phyloP scores from a whole-genome alignment of 2,113 vertebrate genomes.

The Trochalopteron elliotii region DNA sequence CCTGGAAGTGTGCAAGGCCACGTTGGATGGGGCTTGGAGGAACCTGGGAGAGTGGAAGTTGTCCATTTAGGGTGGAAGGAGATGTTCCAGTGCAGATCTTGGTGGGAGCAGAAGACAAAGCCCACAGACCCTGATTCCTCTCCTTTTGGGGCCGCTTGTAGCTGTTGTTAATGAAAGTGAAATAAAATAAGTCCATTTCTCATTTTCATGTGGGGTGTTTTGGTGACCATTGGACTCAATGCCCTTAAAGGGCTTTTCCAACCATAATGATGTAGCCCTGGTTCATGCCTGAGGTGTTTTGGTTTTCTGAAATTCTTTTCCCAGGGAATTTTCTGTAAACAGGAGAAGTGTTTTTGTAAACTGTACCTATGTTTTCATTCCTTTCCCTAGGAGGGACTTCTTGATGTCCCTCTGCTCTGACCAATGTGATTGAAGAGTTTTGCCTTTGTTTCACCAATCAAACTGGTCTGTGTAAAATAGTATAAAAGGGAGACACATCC shows the following conservation, averaged over 20 bases:
- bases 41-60: neutral
- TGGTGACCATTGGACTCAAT: fast-evolving
- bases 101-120: neutral
- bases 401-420: too few relatives aligned
- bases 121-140: neutral
- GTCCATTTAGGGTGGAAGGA: neutral
- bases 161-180: neutral
- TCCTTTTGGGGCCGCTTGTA: neutral
- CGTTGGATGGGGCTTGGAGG: neutral
- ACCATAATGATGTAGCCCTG: fast-evolving
- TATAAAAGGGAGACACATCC: too few relatives aligned
- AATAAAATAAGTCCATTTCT: neutral
- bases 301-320: too few relatives aligned
- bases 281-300: too few relatives aligned
- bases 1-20: neutral
- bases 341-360: too few relatives aligned
- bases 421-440: too few relatives aligned
- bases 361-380: too few relatives aligned
- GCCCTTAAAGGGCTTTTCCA: neutral
- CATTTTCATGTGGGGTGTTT: neutral
- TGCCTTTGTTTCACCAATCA: too few relatives aligned
- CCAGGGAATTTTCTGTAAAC: too few relatives aligned
- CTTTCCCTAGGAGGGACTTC: too few relatives aligned
- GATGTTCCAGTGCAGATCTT: neutral
- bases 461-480: too few relatives aligned